These are phyloP conservation scores for Agapornis canus DNA, from an alignment of 2,797 vertebrate species.

Conservation along the genomic window DNA sequence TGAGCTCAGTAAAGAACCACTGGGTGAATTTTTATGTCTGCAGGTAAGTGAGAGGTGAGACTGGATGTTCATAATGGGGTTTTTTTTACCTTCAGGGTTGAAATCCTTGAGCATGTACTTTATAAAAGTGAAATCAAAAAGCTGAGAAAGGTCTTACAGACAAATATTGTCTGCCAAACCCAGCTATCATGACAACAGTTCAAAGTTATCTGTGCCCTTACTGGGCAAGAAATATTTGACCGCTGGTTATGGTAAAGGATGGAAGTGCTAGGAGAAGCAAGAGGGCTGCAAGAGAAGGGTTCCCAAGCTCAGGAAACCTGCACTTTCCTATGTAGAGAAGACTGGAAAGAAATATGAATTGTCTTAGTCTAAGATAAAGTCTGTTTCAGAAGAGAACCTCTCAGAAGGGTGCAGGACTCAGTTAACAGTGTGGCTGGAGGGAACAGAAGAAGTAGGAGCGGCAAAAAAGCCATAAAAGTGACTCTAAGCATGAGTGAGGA, in stretches of 20 bases:
- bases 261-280: background rate
- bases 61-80: background rate
- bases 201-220: background rate
- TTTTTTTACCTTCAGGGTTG: background rate
- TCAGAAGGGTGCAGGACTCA: fast-evolving
- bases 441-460: background rate
- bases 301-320: background rate
- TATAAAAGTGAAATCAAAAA: conserved; percentile 8
- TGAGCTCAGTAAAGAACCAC: background rate
- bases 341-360: background rate
- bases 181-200: background rate
- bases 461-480: background rate
- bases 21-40: background rate
- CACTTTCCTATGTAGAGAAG: background rate
- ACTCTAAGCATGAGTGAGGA: fast-evolving
- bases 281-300: background rate
- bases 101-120: background rate
- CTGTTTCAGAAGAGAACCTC: background rate
- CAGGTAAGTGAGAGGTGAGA: background rate
- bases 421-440: background rate
- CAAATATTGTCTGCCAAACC: conserved; percentile 21
- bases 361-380: background rate
- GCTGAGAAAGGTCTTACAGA: background rate
- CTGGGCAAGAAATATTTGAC: background rate
- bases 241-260: background rate